Base-by-base conservation (phyloP, 1,140 invertebrate species). In the Lineus longissimus region DNA sequence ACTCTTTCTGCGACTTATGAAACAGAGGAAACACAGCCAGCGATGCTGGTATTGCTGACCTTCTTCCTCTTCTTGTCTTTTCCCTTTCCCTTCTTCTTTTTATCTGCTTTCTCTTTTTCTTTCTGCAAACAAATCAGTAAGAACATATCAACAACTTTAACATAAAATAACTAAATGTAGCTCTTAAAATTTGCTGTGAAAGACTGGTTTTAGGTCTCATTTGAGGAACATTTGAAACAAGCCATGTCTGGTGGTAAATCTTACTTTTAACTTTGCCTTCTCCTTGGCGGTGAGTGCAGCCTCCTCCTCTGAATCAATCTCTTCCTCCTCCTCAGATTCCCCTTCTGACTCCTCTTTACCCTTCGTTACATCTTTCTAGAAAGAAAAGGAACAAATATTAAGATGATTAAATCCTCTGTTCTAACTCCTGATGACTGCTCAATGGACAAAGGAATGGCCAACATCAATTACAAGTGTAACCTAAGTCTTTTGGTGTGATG, bases 31-130 rank as follows among this genome's bases (percentile, higher is more conserved):
- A 25, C 23, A 59, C 19, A 4, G 6, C 27, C 58, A 22, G 33
- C 29, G 55, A 13, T 57, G 33, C 17, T 62, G 47, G 11, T 43
- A 51, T 40, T 66, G 40, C 31, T 63, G 30, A 25, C 56, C 40
- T 54, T 59, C 61, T 25, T 57, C 31, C 33, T 61, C 58, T 61
- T 61, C 27, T 68, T 41, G 1, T 57, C 51, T 23, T 65, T 47
- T 1, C 62, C 25, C 30, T 59, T 25, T 67, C 61, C 36, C 64
- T 45, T 27, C 67, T 55, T 15, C 65, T 36, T 51, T 67, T 55
- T 31, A 55, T 40, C 69, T 58, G 17, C 64, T 56, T 30, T 67
- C 61, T 9, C 66, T 60, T 58, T 63, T 55, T 57, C 30, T 25
- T 57, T 57, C n/a, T 57, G 23, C 27, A 25, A 7, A 31, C 27